Percentiles rank a stretch among this genome's conserved stretches.
phyloP scores from a whole-genome alignment of 2,797 vertebrate genomes.

The Numenius phaeopus region DNA sequence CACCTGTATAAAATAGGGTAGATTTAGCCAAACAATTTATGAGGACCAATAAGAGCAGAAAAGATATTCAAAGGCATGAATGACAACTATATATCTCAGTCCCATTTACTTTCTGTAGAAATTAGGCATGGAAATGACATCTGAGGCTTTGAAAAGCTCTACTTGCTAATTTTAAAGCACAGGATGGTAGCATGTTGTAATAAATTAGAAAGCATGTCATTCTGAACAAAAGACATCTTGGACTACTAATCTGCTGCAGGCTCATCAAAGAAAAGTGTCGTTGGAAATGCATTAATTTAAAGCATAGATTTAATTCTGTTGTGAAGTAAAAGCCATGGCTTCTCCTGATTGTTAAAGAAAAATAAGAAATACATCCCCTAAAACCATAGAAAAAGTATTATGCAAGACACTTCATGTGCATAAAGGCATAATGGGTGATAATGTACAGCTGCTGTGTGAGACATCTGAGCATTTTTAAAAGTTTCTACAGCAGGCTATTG shows the following conservation, averaged over 20 bases:
- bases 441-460: not conserved
- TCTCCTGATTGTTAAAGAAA: not conserved
- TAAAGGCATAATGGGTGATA: not conserved
- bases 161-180: slow-evolving; percentile 46
- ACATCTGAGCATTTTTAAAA: not conserved
- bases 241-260: slow-evolving; percentile 23
- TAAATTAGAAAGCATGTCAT: slow-evolving; percentile 45
- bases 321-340: not conserved
- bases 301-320: not conserved
- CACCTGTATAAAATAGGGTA: not conserved
- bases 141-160: slow-evolving; percentile 25
- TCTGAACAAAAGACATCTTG: slow-evolving; percentile 58
- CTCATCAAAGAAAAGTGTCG: slow-evolving; percentile 48
- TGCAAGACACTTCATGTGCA: not conserved
- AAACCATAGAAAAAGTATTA: not conserved
- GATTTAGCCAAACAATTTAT: not conserved
- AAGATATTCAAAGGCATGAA: slow-evolving; percentile 2
- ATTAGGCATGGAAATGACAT: slow-evolving; percentile 41
- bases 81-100: not conserved
- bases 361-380: not conserved
- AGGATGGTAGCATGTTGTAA: not conserved
- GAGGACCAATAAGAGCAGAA: not conserved
- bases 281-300: not conserved
- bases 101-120: not conserved
- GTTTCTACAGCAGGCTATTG: not conserved